phyloP scores from a whole-genome alignment of 2,797 vertebrate genomes.

The Cuculus canorus region DNA sequence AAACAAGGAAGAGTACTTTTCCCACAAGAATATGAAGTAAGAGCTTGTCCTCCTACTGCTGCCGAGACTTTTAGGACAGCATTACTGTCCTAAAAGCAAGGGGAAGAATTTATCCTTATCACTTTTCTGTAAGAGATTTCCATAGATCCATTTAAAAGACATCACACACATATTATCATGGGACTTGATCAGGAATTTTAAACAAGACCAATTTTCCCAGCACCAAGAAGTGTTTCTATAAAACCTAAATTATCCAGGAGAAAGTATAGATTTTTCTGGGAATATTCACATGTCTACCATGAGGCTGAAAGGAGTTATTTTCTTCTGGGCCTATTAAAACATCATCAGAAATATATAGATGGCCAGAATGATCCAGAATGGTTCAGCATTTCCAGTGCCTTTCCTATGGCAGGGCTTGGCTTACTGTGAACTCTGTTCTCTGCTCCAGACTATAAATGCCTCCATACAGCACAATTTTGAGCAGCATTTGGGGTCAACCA shows the following conservation, averaged over 20 bases:
- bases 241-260: not conserved
- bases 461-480: not conserved
- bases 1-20: not conserved
- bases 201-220: not conserved
- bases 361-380: not conserved
- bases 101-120: not conserved
- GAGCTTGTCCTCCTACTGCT: not conserved
- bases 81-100: not conserved
- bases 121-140: not conserved
- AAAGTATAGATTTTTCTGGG: not conserved
- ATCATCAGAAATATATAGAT: not conserved
- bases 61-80: not conserved
- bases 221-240: not conserved
- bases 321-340: not conserved
- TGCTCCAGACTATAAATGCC: not conserved
- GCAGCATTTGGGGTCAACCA: not conserved
- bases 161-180: not conserved
- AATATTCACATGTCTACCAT: not conserved
- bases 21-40: not conserved
- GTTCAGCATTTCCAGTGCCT: not conserved
- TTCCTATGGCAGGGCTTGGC: not conserved
- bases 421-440: accelerated
- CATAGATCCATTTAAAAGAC: not conserved
- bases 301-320: not conserved
- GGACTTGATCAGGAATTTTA: not conserved